A percentile compares a stretch with the other conserved stretches of the same genome.
Conservation (phyloP, 2,888 invertebrate genomes). For the Sericinus montela region DNA sequence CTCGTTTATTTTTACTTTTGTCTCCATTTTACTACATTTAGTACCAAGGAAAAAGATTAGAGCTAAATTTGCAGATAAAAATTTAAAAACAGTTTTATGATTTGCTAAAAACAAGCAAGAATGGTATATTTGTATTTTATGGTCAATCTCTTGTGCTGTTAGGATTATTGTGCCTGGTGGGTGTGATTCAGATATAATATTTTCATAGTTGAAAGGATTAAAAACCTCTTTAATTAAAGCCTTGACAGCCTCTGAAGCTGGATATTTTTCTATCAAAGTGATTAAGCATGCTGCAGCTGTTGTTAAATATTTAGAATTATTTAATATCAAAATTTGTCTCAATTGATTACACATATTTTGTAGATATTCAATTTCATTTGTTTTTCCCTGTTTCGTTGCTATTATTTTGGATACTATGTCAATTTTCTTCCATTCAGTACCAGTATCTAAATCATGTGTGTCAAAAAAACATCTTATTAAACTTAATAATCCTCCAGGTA, state of each 20-base stretch:
- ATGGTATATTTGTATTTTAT: slow-evolving; percentile 54
- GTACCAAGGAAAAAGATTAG: slow-evolving; percentile 62
- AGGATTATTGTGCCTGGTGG: slow-evolving; percentile 57
- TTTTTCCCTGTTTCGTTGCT: slow-evolving; percentile 70
- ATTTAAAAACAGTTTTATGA: slow-evolving; percentile 46
- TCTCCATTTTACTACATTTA: slow-evolving; percentile 48
- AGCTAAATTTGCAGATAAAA: slow-evolving; percentile 57
- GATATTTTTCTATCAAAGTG: slow-evolving; percentile 70
- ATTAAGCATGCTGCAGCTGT: slow-evolving; percentile 79
- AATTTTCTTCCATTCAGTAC: slow-evolving; percentile 83
- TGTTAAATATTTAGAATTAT: slow-evolving; percentile 59
- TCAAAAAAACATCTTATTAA: slow-evolving; percentile 83
- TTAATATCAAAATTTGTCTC: slow-evolving; percentile 58
- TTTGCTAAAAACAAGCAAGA: slow-evolving; percentile 46
- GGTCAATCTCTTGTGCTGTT: slow-evolving; percentile 56
- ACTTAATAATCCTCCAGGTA: slow-evolving; percentile 81
- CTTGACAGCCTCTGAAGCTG: slow-evolving; percentile 50
- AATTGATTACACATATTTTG: slow-evolving; percentile 75
- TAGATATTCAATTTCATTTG: slow-evolving; percentile 71
- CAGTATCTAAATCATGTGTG: slow-evolving; percentile 71
- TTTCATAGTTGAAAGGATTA: slow-evolving; percentile 42
- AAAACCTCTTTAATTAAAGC: slow-evolving; percentile 43
- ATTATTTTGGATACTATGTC: slow-evolving; percentile 83
- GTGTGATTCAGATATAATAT: slow-evolving; percentile 31
- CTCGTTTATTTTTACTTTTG: slow-evolving; percentile 52